Evolutionary conservation across 1,140 invertebrate species (phyloP).

Genomic region (Antheraea mylitta): DNA sequence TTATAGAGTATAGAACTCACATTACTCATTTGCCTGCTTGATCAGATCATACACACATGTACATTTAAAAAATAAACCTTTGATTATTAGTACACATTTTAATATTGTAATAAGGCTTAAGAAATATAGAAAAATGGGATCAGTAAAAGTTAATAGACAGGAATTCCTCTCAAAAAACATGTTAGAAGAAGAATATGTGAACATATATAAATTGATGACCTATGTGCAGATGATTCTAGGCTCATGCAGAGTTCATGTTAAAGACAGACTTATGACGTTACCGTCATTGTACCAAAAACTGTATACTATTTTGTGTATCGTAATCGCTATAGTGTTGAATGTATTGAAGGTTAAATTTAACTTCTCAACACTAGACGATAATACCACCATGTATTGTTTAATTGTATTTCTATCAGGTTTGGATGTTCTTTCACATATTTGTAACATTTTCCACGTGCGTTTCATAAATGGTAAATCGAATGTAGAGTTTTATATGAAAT

Average conservation of each 20-base stretch:
- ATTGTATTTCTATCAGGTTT: conserved; percentile 6
- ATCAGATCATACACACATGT: neutral
- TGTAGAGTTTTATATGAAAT: conserved; percentile 41
- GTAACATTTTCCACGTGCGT: conserved; percentile 39
- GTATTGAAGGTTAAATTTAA: conserved; percentile 16
- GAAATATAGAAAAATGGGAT: neutral
- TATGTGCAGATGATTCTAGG: conserved; percentile 37
- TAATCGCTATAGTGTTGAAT: conserved; percentile 18
- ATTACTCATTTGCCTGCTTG: neutral
- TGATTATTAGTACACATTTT: neutral
- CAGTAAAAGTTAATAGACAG: neutral
- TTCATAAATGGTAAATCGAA: conserved; percentile 42
- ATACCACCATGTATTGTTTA: conserved; percentile 28
- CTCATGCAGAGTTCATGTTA: conserved; percentile 40
- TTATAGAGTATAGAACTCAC: neutral
- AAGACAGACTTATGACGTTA: conserved; percentile 41
- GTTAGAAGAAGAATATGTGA: conserved; percentile 43
- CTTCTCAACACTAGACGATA: conserved; percentile 14
- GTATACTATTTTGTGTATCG: conserved; percentile 33
- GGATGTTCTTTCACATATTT: conserved; percentile 26
- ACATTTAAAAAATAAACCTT: neutral
- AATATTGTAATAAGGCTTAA: neutral
- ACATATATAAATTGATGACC: conserved; percentile 31
- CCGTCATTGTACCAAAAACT: conserved; percentile 42
- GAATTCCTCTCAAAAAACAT: conserved; percentile 53